A percentile compares a stretch with the other conserved stretches of the same genome.
phyloP scores from a whole-genome alignment of 2,113 vertebrate species.

The Oreocharis arfaki region DNA sequence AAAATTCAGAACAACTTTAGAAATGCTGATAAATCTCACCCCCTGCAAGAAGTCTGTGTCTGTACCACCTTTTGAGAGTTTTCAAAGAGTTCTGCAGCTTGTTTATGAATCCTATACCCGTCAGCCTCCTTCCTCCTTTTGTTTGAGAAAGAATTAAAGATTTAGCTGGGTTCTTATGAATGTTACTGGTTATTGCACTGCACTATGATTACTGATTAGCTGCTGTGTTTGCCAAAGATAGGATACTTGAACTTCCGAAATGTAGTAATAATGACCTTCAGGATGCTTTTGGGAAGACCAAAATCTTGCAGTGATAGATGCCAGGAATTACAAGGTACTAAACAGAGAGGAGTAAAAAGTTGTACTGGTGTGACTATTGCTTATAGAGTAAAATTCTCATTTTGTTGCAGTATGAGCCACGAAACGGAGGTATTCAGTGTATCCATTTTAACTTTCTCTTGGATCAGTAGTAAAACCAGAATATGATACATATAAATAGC shows the following conservation, averaged over 20 bases:
- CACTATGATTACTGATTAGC: neutral
- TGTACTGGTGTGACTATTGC: neutral
- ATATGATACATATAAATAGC: neutral
- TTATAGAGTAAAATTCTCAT: neutral
- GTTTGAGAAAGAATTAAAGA: neutral
- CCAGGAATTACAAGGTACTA: neutral
- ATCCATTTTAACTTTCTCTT: neutral
- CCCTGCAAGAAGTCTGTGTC: neutral
- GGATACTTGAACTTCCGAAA: neutral
- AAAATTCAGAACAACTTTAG: neutral
- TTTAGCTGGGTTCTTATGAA: neutral
- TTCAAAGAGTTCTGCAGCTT: neutral
- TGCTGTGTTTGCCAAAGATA: neutral
- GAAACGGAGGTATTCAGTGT: neutral
- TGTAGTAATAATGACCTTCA: neutral
- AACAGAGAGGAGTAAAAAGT: neutral
- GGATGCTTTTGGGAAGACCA: neutral
- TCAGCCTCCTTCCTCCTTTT: neutral
- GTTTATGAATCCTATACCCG: neutral
- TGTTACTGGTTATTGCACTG: neutral
- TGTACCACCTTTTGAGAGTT: neutral
- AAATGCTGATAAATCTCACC: neutral
- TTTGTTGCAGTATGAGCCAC: neutral
- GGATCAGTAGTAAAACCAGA: neutral
- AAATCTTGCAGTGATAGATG: neutral